Evolutionary conservation across 2,888 invertebrate genomes (phyloP), one percentile per base, ranked within the genome.

Genomic region (Cataglyphis altisquamis): DNA sequence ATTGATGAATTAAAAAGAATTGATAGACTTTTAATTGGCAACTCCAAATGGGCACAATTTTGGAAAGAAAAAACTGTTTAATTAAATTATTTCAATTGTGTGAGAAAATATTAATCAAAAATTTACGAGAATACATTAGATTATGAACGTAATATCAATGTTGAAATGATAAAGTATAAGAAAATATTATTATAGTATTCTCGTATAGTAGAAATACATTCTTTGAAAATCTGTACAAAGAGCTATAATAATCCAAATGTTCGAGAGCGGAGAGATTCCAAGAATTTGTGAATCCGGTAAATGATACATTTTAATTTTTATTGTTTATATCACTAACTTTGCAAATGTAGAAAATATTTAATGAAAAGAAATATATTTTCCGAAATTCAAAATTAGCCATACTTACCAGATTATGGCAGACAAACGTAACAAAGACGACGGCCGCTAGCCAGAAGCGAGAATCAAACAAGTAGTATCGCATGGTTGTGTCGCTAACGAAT

Each of bases 391-490:
- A 9, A 39, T 63, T n/a, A 57, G 39, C 12, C n/a, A 66, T 10
- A 83, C 90, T 86, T 66, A 90, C 90, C 89, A 48, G 12, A 21
- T 55, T 60, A n/a, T 86, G 62, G 62, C 80, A 57, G 63, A 82
- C 32, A 64, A 88, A 29, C 0, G 73, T 52, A 32, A 89, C 48
- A 64, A 84, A 63, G 60, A 80, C 45, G 52, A 68, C 25, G 12
- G 64, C 83, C 3, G 81, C 78, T 66, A 86, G 21, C 48, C 64
- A 52, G 57, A 52, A 82, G 84, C 80, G 82, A 32, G 77, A 63
- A 64, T 48, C 36, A 70, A 86, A 85, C 84, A 88, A 84, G 88
- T 87, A 86, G 87, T 74, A 85, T 78, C 82, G 84, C 90, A 90
- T 90, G 87, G 66, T 89, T 41, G 45, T 62, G 86, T 75, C 81